Percentiles rank a stretch among this genome's conserved stretches.
Conservation (phyloP, 2,797 vertebrate genomes). For the Netta rufina region DNA sequence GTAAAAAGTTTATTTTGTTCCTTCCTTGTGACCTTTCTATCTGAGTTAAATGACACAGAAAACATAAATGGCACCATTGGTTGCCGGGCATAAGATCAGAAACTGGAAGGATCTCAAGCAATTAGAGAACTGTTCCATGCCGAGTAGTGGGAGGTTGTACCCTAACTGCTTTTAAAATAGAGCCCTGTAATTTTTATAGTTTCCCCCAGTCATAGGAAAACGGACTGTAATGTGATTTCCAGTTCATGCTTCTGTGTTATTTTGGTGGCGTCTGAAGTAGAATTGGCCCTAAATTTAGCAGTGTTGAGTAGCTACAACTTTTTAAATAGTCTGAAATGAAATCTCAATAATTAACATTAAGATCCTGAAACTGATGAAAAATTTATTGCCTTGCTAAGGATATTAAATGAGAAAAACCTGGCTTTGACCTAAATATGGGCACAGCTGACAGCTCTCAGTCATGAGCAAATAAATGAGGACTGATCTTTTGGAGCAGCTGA, state of each 20-base stretch:
- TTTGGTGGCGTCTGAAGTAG: not conserved
- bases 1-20: not conserved
- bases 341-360: not conserved
- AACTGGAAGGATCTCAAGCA: not conserved
- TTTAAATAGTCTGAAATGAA: not conserved
- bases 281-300: not conserved
- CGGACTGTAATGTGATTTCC: not conserved
- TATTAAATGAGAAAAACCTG: not conserved
- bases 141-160: not conserved
- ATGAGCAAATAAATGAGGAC: not conserved
- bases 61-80: not conserved
- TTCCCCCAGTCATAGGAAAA: not conserved
- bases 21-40: not conserved
- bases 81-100: not conserved
- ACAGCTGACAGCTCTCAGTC: not conserved
- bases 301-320: not conserved
- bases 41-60: not conserved
- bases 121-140: not conserved
- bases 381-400: not conserved
- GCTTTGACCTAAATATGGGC: not conserved
- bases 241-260: not conserved
- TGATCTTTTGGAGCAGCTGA: not conserved
- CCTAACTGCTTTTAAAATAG: not conserved
- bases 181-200: not conserved
- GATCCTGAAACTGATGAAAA: not conserved